Evolutionary conservation across 2,113 vertebrate genomes (phyloP).

Genomic region (Baryphthengus martii): DNA sequence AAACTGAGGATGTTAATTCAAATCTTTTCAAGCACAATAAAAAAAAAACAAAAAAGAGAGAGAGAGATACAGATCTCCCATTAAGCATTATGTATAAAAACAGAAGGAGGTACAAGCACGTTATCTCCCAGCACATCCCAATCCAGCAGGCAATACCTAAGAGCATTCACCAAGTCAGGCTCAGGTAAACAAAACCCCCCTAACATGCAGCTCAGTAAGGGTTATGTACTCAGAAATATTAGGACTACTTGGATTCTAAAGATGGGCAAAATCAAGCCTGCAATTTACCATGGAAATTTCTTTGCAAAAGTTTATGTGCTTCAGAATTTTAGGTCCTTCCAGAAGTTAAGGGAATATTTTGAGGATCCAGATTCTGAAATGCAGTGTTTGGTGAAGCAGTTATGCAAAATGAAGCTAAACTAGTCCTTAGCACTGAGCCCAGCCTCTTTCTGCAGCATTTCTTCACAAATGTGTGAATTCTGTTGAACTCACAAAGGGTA

Average conservation of each 20-base stretch:
- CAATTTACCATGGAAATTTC: background rate
- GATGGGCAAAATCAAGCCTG: background rate
- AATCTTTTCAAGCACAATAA: background rate
- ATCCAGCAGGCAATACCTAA: background rate
- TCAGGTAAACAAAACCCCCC: background rate
- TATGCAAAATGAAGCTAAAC: background rate
- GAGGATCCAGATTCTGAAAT: background rate
- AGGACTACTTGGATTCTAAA: background rate
- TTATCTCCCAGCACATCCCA: background rate
- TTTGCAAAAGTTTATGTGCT: background rate
- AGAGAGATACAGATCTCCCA: background rate
- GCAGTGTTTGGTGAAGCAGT: background rate
- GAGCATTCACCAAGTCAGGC: background rate
- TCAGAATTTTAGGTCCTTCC: background rate
- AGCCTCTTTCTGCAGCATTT: background rate
- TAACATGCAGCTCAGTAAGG: background rate
- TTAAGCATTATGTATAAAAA: background rate
- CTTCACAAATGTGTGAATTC: accelerated
- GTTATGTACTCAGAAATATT: background rate
- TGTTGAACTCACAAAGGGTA: background rate
- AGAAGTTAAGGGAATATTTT: background rate
- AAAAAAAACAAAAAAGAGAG: no score
- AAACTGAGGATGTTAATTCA: background rate
- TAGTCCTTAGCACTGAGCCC: background rate
- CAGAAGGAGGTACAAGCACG: background rate